Evolutionary conservation across 2,888 invertebrate genomes (phyloP).

Genomic region (Drosophila algonquin): DNA sequence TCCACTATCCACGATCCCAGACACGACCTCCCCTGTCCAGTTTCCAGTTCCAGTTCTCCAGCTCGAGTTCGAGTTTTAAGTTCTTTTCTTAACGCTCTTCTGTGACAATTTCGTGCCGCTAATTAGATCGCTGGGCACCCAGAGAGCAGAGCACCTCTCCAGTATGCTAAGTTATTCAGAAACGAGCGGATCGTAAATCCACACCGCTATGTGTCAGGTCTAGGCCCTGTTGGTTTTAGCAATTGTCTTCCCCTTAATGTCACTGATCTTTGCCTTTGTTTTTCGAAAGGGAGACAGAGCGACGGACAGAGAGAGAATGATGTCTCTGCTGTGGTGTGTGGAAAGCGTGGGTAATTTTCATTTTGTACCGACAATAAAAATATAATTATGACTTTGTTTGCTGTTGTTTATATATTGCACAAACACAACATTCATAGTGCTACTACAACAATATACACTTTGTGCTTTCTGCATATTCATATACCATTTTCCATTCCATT

Average conservation of each 20-base stretch:
- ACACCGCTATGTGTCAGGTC: constrained; percentile 24
- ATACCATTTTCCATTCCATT: constrained; percentile 45
- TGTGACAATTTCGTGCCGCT: constrained; percentile 52
- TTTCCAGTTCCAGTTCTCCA: constrained; percentile 14
- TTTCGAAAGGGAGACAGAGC: background rate
- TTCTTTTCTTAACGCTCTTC: constrained; percentile 27
- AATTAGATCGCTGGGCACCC: constrained; percentile 47
- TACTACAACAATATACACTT: background rate
- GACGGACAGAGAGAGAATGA: background rate
- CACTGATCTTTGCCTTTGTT: constrained; percentile 36
- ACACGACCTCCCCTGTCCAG: constrained; percentile 2
- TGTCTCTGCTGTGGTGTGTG: constrained; percentile 37
- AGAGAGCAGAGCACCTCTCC: constrained; percentile 1
- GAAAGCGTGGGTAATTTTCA: constrained; percentile 69
- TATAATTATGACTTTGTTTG: constrained; percentile 60
- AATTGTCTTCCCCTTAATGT: constrained; percentile 54
- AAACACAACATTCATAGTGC: background rate
- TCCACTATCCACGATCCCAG: constrained; percentile 12
- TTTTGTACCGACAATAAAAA: constrained; percentile 61
- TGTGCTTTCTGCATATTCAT: background rate
- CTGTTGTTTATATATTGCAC: constrained; percentile 25
- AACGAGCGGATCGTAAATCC: constrained; percentile 57
- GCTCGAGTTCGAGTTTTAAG: constrained; percentile 23
- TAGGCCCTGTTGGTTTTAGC: constrained; percentile 4
- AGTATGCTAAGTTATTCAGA: constrained; percentile 60